phyloP scores from a whole-genome alignment of 2,113 vertebrate species.

The Rhagologus leucostigma region DNA sequence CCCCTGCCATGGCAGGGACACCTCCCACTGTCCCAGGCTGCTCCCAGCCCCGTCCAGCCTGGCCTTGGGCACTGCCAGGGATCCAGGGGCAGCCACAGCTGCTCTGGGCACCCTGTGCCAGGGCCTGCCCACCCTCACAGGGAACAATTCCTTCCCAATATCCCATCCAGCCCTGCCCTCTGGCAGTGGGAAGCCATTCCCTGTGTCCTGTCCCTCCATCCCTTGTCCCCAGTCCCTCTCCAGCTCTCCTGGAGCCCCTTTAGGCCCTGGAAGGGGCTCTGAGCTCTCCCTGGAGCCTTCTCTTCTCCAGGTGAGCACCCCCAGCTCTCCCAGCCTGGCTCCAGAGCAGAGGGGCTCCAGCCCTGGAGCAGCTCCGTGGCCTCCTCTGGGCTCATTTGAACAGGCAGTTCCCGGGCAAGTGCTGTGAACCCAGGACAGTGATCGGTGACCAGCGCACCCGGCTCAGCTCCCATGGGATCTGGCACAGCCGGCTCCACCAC shows the following conservation, averaged over 20 bases:
- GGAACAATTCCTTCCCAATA: neutral
- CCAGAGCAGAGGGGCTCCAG: neutral
- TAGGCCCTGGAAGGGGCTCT: rapidly evolving
- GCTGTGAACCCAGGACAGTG: neutral
- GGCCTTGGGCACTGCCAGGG: neutral
- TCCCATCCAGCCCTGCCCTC: neutral
- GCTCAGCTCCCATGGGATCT: rapidly evolving
- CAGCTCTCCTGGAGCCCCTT: neutral
- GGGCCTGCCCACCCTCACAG: neutral
- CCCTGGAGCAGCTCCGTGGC: rapidly evolving
- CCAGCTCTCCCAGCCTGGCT: neutral
- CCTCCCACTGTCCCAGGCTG: neutral
- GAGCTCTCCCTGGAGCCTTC: neutral
- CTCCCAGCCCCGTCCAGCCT: neutral
- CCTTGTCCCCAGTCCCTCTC: neutral
- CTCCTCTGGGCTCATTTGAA: neutral
- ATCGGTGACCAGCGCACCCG: rapidly evolving
- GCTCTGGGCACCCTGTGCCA: neutral
- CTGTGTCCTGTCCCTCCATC: neutral
- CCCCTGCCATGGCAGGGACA: neutral
- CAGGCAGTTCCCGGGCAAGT: neutral
- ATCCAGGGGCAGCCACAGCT: neutral
- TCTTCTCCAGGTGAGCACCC: neutral
- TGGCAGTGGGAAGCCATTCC: neutral
- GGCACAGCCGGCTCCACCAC: neutral